These are phyloP conservation scores for Macrostomum cliftonense DNA, from an alignment of 2,888 invertebrate genomes.

Conservation along the genomic window DNA sequence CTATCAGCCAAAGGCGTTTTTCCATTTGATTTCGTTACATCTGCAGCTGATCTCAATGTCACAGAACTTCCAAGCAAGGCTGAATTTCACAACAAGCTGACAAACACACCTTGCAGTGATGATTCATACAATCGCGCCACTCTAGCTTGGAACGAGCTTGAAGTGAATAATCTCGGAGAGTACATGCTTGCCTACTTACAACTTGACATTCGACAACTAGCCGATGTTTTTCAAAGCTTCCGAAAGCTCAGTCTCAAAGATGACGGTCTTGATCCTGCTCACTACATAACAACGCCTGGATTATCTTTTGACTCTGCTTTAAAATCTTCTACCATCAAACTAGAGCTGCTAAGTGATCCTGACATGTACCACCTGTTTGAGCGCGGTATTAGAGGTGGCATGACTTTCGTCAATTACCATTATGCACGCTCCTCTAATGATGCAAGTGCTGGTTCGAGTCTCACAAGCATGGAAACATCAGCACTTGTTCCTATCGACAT, in stretches of 20 bases:
- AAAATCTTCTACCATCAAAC: conserved; percentile 17
- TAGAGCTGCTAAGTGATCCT: conserved; percentile 19
- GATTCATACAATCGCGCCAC: conserved; percentile 16
- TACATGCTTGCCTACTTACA: conserved; percentile 17
- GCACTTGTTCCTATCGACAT: conserved; percentile 17
- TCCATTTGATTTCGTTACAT: too few species aligned
- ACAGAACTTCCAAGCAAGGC: neutral
- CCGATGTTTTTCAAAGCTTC: conserved; percentile 26
- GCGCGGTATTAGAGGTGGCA: conserved; percentile 13
- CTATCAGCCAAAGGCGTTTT: conserved; percentile 28
- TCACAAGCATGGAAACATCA: conserved; percentile 7
- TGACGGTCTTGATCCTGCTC: conserved; percentile 19
- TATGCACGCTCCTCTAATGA: neutral
- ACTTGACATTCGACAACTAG: conserved; percentile 20
- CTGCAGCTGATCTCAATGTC: too few species aligned
- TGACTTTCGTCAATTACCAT: conserved; percentile 2
- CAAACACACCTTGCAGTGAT: conserved; percentile 9
- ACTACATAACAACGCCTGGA: conserved; percentile 20
- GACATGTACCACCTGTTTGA: conserved; percentile 18
- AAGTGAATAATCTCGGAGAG: conserved; percentile 16
- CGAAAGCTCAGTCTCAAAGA: conserved; percentile 16
- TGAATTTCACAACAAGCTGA: conserved; percentile 18
- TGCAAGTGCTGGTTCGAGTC: neutral
- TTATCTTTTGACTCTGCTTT: conserved; percentile 23
- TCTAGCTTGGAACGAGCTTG: conserved; percentile 15